Percentiles rank a stretch among this genome's conserved stretches.
Evolutionary conservation across 2,888 invertebrate genomes (phyloP).

Genomic region (Perdita meconis): DNA sequence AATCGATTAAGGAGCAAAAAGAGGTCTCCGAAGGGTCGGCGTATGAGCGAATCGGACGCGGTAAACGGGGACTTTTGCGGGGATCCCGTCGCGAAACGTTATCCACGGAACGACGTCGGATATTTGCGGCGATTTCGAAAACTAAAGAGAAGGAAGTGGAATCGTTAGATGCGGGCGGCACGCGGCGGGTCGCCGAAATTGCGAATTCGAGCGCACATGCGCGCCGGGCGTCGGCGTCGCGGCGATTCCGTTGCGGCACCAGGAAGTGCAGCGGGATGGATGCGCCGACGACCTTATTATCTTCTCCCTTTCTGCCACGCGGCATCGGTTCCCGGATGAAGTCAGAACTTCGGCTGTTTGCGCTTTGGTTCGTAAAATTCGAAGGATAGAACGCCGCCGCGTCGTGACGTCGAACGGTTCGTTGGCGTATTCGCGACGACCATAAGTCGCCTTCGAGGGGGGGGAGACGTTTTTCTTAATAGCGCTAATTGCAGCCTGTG

Average conservation of each 20-base stretch:
- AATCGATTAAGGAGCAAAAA: neutral
- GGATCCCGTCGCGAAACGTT: neutral
- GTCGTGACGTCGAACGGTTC: slow-evolving; percentile 11
- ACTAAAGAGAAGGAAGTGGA: slow-evolving; percentile 24
- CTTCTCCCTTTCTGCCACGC: slow-evolving; percentile 18
- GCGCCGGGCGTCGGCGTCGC: slow-evolving; percentile 40
- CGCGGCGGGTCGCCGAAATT: slow-evolving; percentile 30
- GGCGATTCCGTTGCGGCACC: slow-evolving; percentile 49
- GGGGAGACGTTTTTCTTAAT: slow-evolving; percentile 19
- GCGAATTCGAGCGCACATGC: slow-evolving; percentile 57
- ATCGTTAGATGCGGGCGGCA: slow-evolving; percentile 24
- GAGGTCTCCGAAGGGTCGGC: neutral
- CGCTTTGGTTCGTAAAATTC: slow-evolving; percentile 42
- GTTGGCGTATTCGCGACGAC: slow-evolving; percentile 7
- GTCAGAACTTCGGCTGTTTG: slow-evolving; percentile 38
- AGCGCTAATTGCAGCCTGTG: slow-evolving; percentile 24
- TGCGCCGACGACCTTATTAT: slow-evolving; percentile 63
- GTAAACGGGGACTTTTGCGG: neutral
- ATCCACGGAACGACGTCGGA: neutral
- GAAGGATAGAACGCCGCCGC: slow-evolving; percentile 6
- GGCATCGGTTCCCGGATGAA: slow-evolving; percentile 11
- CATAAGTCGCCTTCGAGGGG: neutral
- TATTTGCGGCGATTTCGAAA: slow-evolving; percentile 26
- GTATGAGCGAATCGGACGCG: neutral
- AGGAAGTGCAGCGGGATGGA: slow-evolving; percentile 58